Evolutionary conservation across 1,140 invertebrate species (phyloP), one percentile per base, ranked within the genome.

Genomic region (Drosophila sp.): DNA sequence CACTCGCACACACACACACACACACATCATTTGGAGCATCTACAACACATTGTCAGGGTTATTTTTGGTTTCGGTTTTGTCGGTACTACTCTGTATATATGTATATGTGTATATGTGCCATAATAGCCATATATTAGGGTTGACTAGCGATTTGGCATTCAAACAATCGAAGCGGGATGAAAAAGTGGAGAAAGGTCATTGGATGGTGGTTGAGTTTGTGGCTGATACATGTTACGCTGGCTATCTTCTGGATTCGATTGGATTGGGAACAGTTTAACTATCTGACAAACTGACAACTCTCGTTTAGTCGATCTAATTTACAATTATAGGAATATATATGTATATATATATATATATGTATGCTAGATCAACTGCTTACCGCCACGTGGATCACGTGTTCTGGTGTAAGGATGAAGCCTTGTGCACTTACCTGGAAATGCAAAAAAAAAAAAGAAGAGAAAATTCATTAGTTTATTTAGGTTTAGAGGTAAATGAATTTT

Each of bases 121-220:
- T 85, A 82, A 85, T 86, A 79, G 81, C 82, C 82, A 85, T 85
- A 85, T 87, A 85, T 85, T 76, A 87, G 79, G 79, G 83, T 79
- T 79, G 66, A 81, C 67, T 67, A 70, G 80, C 82, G 82, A 85
- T 86, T 86, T 81, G 78, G 73, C 70, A 64, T 64, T 64, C 25
- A 54, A 80, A 86, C 73, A 81, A 85, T 75, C 75, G 81, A 68
- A 78, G 60, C 57, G 70, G 32, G 32, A 30, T 33, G 56, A 58
- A 58, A 58, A 58, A 25, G 32, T 58, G 38, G 56, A 38, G 56
- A 58, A 58, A 58, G 56, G 56, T 58, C 56, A 58, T 58, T 58
- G 32, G 4, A 23, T 58, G 32, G 17, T 58, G 32, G 23, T 50
- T 50, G 44, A 50, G 25, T 50, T 50, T 50, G 23, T 50, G 44